A percentile compares a stretch with the other conserved stretches of the same genome.
Evolutionary conservation across 2,113 vertebrate species (phyloP).

Genomic region (Speoplatyrhinus poulsoni): DNA sequence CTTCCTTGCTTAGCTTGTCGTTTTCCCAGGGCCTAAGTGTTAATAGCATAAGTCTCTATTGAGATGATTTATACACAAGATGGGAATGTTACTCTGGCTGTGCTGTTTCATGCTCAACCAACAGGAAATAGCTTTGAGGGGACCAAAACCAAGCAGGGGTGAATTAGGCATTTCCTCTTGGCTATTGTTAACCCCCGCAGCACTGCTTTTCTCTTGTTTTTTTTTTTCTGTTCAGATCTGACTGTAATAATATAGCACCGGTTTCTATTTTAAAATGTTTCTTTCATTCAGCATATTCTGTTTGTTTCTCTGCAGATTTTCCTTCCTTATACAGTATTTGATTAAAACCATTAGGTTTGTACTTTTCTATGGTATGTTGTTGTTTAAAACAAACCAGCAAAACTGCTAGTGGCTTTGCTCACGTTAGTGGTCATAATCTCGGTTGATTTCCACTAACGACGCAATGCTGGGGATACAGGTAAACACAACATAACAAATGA

Average conservation of each 20-base stretch:
- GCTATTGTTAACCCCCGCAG: slow-evolving; percentile 49
- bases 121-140: slow-evolving; percentile 65
- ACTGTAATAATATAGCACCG: too few relatives aligned
- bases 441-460: too few relatives aligned
- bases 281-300: not conserved
- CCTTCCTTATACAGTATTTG: not conserved
- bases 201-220: slow-evolving; percentile 7
- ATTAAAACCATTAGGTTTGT: not conserved
- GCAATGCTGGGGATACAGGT: not conserved
- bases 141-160: slow-evolving; percentile 59
- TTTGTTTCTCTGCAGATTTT: not conserved
- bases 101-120: slow-evolving; percentile 41
- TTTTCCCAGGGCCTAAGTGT: too few relatives aligned
- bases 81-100: slow-evolving; percentile 44
- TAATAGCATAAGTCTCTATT: not conserved
- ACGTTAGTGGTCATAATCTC: too few relatives aligned
- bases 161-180: slow-evolving; percentile 67
- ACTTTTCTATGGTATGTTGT: too few relatives aligned
- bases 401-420: too few relatives aligned
- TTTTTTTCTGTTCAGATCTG: too few relatives aligned
- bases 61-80: slow-evolving; percentile 57
- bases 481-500: not conserved
- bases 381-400: too few relatives aligned
- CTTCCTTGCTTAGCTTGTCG: not conserved
- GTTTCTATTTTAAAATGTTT: not conserved